Conservation (phyloP, 1,140 invertebrate species). For the Diuraphis noxia region DNA sequence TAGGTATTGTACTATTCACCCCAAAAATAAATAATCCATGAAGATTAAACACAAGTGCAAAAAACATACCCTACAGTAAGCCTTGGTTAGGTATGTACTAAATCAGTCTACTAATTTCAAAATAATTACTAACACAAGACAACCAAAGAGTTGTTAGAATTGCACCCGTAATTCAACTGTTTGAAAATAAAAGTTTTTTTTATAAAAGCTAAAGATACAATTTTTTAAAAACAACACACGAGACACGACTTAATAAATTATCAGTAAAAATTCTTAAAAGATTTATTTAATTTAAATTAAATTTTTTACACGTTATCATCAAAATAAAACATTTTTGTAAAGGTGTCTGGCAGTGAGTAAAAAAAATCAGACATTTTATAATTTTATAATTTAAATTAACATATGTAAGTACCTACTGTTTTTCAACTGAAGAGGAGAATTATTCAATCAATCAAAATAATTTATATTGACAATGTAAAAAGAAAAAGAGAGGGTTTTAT, state of each 20-base stretch:
- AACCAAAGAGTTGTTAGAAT: slow-evolving; percentile 1
- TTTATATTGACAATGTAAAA: background rate
- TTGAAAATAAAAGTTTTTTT: too few relatives aligned
- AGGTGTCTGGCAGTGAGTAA: background rate
- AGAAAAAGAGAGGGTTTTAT: background rate
- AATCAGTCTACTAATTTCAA: slow-evolving; percentile 30
- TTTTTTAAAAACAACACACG: background rate
- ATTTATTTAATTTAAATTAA: background rate
- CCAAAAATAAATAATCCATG: slow-evolving; percentile 40
- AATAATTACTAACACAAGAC: slow-evolving; percentile 41
- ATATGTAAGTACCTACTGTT: background rate
- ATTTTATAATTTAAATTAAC: background rate
- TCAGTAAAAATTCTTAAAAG: background rate
- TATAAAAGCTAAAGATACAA: background rate
- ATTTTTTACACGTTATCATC: background rate
- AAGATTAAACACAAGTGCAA: slow-evolving; percentile 26
- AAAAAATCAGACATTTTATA: background rate
- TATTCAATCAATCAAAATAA: slow-evolving; percentile 19
- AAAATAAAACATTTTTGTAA: background rate
- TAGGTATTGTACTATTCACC: slow-evolving; percentile 2
- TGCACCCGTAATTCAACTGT: background rate
- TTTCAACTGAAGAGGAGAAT: background rate
- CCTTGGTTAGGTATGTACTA: background rate
- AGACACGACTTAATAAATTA: background rate
- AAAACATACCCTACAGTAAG: background rate